These are phyloP conservation scores for Euplexia lucipara DNA, from an alignment of 2,888 invertebrate species.

Conservation along the genomic window DNA sequence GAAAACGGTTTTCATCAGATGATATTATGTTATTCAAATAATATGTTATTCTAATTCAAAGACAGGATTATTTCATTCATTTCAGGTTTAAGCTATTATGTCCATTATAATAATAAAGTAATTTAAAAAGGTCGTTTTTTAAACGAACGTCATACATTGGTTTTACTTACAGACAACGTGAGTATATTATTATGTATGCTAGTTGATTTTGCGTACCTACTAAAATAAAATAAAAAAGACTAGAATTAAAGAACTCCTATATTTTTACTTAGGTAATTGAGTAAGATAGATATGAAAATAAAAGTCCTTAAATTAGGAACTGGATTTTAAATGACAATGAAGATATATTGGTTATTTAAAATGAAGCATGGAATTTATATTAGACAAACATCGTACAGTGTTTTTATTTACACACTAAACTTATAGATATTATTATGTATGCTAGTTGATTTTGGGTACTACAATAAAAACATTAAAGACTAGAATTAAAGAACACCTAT, in stretches of 20 bases:
- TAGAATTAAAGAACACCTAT: not conserved
- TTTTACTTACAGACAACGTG: no score
- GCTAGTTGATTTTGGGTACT: not conserved
- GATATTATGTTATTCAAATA: constrained; percentile 23
- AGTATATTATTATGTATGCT: no score
- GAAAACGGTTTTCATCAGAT: constrained; percentile 73
- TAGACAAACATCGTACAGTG: not conserved
- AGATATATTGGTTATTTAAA: no score
- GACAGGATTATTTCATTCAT: constrained; percentile 6
- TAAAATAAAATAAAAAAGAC: no score
- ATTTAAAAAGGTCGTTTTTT: constrained; percentile 14
- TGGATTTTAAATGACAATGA: no score
- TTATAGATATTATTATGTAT: no score
- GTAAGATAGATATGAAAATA: no score
- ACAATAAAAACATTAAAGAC: not conserved
- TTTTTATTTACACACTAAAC: not conserved
- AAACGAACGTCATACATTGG: not conserved
- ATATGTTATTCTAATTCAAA: constrained; percentile 28
- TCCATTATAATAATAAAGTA: constrained; percentile 3
- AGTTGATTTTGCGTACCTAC: not conserved
- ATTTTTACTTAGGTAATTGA: no score
- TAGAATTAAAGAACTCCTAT: no score
- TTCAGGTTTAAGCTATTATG: constrained; percentile 13
- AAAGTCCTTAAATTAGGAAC: no score
- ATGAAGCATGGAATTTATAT: no score